phyloP scores from a whole-genome alignment of 2,888 invertebrate species.

The Smittia aterrima region DNA sequence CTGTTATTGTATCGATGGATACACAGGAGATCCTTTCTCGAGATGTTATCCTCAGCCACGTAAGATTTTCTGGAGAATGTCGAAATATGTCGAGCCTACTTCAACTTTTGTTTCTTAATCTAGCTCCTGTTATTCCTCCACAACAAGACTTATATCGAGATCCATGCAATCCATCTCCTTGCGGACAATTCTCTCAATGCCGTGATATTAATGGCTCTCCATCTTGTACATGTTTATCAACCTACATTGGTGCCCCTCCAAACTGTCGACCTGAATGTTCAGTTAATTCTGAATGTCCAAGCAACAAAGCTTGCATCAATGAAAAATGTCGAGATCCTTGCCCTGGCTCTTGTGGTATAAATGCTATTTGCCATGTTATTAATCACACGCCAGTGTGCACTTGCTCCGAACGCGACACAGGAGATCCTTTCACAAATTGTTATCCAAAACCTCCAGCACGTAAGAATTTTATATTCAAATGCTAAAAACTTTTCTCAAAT shows the following conservation, averaged over 20 bases:
- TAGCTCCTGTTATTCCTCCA: slow-evolving; percentile 46
- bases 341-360: slow-evolving; percentile 67
- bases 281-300: slow-evolving; percentile 69
- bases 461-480: slow-evolving; percentile 49
- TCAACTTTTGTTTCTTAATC: slow-evolving; percentile 26
- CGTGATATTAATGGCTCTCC: slow-evolving; percentile 61
- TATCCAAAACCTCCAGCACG: slow-evolving; percentile 50
- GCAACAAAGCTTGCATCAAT: slow-evolving; percentile 69
- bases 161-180: slow-evolving; percentile 68
- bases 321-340: slow-evolving; percentile 73
- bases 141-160: slow-evolving; percentile 52
- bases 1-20: slow-evolving; percentile 63
- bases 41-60: slow-evolving; percentile 61
- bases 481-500: too few species aligned
- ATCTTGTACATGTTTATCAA: slow-evolving; percentile 65
- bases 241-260: slow-evolving; percentile 59
- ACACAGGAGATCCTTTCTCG: slow-evolving; percentile 81
- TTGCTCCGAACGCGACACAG: slow-evolving; percentile 63
- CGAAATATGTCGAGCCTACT: too few species aligned
- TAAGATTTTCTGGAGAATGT: too few species aligned
- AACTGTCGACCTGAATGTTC: slow-evolving; percentile 73
- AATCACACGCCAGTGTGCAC: slow-evolving; percentile 69
- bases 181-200: slow-evolving; percentile 66
- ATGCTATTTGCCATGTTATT: slow-evolving; percentile 63
- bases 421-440: slow-evolving; percentile 59